Evolutionary conservation across 2,113 vertebrate species (phyloP), one percentile per base, ranked within the genome.

Genomic region (Tretioscincus oriximinensis): DNA sequence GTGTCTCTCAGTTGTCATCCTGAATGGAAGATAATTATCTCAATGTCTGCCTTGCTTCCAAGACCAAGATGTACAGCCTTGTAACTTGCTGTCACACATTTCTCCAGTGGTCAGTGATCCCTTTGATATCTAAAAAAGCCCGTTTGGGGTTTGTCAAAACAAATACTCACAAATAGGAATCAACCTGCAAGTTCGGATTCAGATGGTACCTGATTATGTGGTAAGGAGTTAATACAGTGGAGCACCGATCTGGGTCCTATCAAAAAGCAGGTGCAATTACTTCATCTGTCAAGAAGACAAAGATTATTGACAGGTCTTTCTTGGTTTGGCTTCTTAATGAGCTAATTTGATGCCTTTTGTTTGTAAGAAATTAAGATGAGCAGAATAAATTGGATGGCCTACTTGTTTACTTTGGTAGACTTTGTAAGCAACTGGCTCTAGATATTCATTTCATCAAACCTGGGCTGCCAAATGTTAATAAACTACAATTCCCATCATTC

Each of bases 1-100:
- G 90, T 83, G 86, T 91, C 88, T 90, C 87, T 90, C 86, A 86
- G 90, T 88, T 91, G 90, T 91, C 90, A 92, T 87, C 88, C 79
- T 83, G 82, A 90, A 87, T 81, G 79, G 78, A 89, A 88, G 75
- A 87, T 88, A 92, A 93, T 91, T 90, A 88, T 91, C 85, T 85
- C 77, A 85, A 92, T 86, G 86, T 87, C 87, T 91, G 90, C 89
- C 88, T 92, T 10, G 0, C 88, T 87, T 86, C 86, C 89, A 90
- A 85, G 84, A 84, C 82, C 90, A 92, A 89, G 18, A 88, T 76
- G 88, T 86, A 84, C 88, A 88, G 78, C 81, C 84, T 80, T 80
- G 77, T 86, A 89, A 91, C 88, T 85, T 84, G 84, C 88, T 89
- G 87, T 90, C 90, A 90, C 88, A 84, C 83, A 79, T 74, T 86